Percentiles rank a stretch among this genome's conserved stretches.
phyloP scores from a whole-genome alignment of 2,797 vertebrate genomes.

The Ceryle rudis region DNA sequence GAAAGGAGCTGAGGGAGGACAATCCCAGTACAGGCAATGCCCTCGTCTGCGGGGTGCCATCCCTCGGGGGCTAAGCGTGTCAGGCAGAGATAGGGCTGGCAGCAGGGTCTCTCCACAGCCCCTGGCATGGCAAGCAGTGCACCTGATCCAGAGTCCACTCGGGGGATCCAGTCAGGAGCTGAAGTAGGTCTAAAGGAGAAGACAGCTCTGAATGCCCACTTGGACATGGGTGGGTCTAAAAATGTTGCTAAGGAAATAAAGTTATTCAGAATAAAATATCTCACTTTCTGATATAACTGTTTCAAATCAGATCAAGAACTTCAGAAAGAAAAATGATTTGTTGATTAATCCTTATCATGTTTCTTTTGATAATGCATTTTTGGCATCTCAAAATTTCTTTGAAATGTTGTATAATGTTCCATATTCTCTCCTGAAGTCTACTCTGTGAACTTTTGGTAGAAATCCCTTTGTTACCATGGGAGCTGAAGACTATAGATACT shows the following conservation, averaged over 20 bases:
- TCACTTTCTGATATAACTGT: not conserved
- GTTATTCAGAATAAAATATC: not conserved
- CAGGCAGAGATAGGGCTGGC: not conserved
- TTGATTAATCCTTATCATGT: not conserved
- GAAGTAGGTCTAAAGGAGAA: not conserved
- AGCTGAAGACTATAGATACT: not conserved
- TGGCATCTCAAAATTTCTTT: not conserved
- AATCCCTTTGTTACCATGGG: not conserved
- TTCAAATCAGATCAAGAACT: not conserved
- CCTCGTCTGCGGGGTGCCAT: not conserved
- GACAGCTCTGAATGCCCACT: not conserved
- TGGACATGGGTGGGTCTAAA: not conserved
- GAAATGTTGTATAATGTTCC: not conserved
- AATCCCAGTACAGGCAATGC: fast-evolving
- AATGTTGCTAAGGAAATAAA: not conserved
- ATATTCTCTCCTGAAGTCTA: not conserved
- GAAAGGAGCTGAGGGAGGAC: not conserved
- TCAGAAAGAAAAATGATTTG: not conserved
- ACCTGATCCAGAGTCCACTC: not conserved
- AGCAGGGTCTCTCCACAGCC: fast-evolving
- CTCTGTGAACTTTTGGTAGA: not conserved
- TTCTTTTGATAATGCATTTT: not conserved
- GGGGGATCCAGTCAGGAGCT: not conserved
- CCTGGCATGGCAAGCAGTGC: not conserved
- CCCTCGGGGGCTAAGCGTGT: not conserved